These are phyloP conservation scores for Hycleus cichorii DNA, from an alignment of 1,140 invertebrate genomes.

Conservation along the genomic window DNA sequence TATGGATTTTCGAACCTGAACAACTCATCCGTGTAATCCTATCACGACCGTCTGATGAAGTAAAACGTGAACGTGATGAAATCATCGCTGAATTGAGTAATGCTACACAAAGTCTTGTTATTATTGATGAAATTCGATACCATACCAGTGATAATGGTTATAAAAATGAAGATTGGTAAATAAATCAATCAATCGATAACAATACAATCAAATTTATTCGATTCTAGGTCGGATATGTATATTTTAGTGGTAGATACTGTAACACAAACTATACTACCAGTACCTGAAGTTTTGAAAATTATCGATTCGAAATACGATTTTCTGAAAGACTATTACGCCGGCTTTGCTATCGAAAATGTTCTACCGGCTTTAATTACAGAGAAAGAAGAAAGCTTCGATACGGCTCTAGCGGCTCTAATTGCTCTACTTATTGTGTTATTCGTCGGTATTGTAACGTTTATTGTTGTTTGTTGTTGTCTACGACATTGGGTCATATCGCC, in stretches of 20 bases:
- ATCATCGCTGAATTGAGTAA: constrained; percentile 64
- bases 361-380: constrained; percentile 55
- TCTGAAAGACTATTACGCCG: constrained; percentile 66
- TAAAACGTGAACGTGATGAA: constrained; percentile 59
- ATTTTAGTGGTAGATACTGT: constrained; percentile 73
- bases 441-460: constrained; percentile 78
- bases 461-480: constrained; percentile 81
- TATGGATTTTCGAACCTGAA: constrained; percentile 77
- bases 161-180: constrained; percentile 58
- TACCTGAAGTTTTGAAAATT: constrained; percentile 71
- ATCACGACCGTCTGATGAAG: constrained; percentile 64
- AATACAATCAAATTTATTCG: background rate
- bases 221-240: constrained; percentile 77
- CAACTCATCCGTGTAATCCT: constrained; percentile 74
- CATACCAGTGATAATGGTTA: constrained; percentile 63
- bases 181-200: background rate
- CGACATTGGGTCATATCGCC: constrained; percentile 69
- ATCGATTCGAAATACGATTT: constrained; percentile 82
- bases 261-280: constrained; percentile 66
- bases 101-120: constrained; percentile 65
- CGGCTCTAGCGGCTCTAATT: constrained; percentile 75
- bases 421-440: constrained; percentile 78
- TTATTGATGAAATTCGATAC: constrained; percentile 71
- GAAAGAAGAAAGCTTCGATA: constrained; percentile 71
- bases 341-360: constrained; percentile 78